Conservation (phyloP, 2,888 invertebrate genomes). For the Anticlea derivata region DNA sequence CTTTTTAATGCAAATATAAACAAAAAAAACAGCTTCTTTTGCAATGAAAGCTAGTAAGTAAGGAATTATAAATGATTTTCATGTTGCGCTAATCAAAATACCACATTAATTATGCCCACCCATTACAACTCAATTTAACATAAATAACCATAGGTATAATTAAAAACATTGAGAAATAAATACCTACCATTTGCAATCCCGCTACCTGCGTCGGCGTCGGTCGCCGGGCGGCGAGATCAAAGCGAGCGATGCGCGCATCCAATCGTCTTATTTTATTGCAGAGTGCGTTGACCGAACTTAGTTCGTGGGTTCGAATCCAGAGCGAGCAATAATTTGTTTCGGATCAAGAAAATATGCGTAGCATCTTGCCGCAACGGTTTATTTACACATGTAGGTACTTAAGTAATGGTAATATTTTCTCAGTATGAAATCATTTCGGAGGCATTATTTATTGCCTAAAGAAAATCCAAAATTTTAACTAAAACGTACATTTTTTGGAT, state of each 20-base stretch:
- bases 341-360: no score
- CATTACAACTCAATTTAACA: neutral
- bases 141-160: conserved; percentile 12
- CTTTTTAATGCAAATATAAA: no score
- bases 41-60: no score
- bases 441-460: no score
- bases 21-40: no score
- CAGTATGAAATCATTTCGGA: no score
- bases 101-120: neutral
- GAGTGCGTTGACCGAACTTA: conserved; percentile 32
- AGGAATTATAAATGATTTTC: neutral
- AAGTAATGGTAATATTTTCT: no score
- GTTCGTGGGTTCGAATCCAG: conserved; percentile 2
- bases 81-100: neutral
- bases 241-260: conserved; percentile 61
- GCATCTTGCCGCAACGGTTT: no score
- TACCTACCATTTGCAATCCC: conserved; percentile 7
- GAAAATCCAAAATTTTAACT: no score
- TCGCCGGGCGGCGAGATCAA: conserved; percentile 60
- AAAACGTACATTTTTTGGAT: no score
- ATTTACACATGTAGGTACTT: no score
- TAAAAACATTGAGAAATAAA: conserved; percentile 13
- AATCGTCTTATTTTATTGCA: conserved; percentile 39
- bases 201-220: conserved; percentile 11
- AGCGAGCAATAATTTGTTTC: neutral